Conservation (phyloP, 2,888 invertebrate species). For the Agonopterix alstromeriana region DNA sequence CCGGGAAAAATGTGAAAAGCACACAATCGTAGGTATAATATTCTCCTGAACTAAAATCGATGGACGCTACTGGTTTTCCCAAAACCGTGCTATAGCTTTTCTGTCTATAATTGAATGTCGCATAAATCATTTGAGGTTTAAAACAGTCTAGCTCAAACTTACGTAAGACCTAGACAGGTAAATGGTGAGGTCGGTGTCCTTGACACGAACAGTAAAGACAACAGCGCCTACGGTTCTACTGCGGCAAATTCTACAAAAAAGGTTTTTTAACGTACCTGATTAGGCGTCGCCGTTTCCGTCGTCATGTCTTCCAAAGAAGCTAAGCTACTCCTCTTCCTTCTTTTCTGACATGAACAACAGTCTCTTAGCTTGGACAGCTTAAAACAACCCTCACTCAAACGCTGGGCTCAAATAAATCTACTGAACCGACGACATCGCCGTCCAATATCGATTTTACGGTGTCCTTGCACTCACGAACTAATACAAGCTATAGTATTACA, state of each 20-base stretch:
- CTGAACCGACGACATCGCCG: constrained; percentile 28
- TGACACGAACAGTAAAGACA: constrained; percentile 27
- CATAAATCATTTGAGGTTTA: no score
- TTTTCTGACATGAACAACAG: constrained; percentile 67
- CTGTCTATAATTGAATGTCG: neutral
- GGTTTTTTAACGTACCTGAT: constrained; percentile 45
- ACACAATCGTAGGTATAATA: no score
- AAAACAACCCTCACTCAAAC: constrained; percentile 17
- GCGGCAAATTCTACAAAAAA: constrained; percentile 30
- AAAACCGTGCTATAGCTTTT: neutral
- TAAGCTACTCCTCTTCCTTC: constrained; percentile 55
- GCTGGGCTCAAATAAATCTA: constrained; percentile 21
- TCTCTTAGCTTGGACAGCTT: constrained; percentile 49
- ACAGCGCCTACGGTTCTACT: constrained; percentile 30
- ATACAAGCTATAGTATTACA: constrained; percentile 19
- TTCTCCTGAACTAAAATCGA: no score
- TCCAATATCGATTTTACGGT: constrained; percentile 49
- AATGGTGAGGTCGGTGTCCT: constrained; percentile 40
- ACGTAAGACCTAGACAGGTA: constrained; percentile 12
- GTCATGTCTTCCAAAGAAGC: constrained; percentile 55
- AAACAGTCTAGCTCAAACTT: neutral
- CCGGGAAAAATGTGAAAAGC: no score
- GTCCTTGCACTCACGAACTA: constrained; percentile 35
- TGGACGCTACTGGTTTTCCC: neutral
- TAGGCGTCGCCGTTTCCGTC: constrained; percentile 73